Conservation (phyloP, 2,113 vertebrate species). For the Anguilla rostrata region DNA sequence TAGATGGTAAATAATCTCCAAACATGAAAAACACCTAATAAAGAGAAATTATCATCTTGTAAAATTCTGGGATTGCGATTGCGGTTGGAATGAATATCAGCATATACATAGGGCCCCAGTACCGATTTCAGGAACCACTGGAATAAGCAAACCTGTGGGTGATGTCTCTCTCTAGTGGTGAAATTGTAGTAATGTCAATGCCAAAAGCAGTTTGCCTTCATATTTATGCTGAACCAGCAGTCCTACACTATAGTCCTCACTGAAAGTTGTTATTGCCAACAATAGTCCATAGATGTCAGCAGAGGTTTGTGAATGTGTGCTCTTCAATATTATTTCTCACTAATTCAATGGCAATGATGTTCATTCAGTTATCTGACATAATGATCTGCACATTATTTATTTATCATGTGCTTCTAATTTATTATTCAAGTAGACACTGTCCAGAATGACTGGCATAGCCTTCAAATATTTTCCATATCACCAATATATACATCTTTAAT, state of each 20-base stretch:
- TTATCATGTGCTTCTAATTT: not conserved
- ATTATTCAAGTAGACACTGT: not conserved
- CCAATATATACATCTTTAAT: too few relatives aligned
- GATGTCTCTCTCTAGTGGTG: constrained; percentile 9
- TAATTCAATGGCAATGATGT: not conserved
- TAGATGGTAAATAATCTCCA: too few relatives aligned
- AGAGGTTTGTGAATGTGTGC: not conserved
- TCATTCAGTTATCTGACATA: not conserved
- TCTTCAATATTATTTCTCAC: not conserved
- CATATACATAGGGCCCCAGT: too few relatives aligned
- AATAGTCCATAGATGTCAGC: constrained; percentile 15
- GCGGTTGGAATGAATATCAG: too few relatives aligned
- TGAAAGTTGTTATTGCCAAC: not conserved
- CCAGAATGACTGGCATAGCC: too few relatives aligned
- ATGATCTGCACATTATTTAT: not conserved
- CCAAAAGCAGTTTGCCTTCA: too few relatives aligned
- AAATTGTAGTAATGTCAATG: not conserved
- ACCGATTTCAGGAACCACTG: not conserved
- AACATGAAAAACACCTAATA: too few relatives aligned
- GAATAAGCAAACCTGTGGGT: not conserved
- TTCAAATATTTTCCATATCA: too few relatives aligned
- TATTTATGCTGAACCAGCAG: too few relatives aligned
- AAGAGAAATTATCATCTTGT: too few relatives aligned
- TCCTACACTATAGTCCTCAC: not conserved
- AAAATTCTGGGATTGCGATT: too few relatives aligned